A percentile compares a stretch with the other conserved stretches of the same genome.
phyloP scores from a whole-genome alignment of 1,140 invertebrate genomes.

The Caerostris darwini region DNA sequence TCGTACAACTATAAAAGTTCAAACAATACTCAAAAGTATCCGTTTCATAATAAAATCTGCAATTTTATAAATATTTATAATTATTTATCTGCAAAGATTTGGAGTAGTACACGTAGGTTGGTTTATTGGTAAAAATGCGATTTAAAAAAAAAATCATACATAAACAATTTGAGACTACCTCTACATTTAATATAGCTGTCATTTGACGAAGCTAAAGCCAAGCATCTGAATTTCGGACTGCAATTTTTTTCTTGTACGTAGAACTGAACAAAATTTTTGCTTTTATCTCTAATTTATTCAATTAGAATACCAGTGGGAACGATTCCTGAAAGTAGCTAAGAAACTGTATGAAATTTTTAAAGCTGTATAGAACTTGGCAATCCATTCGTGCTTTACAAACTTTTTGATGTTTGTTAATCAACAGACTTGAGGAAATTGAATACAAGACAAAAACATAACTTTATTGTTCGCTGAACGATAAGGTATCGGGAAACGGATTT shows the following conservation, averaged over 20 bases:
- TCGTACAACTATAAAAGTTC: not conserved
- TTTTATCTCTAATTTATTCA: not conserved
- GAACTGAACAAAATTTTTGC: not conserved
- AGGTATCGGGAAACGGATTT: constrained; percentile 36
- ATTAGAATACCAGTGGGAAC: not conserved
- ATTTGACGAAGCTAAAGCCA: not conserved
- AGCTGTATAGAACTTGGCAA: constrained; percentile 25
- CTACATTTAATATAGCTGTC: not conserved
- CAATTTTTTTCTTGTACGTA: too few species aligned
- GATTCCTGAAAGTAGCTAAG: not conserved
- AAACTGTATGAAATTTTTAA: not conserved
- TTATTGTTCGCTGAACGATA: not conserved
- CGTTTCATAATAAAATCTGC: not conserved
- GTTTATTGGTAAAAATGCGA: not conserved
- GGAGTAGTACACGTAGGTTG: not conserved
- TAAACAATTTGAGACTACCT: not conserved
- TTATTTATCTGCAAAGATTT: not conserved
- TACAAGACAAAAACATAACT: not conserved
- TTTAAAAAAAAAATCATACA: not conserved
- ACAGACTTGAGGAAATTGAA: not conserved
- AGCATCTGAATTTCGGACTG: not conserved
- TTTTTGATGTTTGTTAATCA: not conserved
- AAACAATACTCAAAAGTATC: not conserved
- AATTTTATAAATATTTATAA: not conserved
- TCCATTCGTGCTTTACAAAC: constrained; percentile 17